These are phyloP conservation scores for Semibalanus balanoides DNA, from an alignment of 1,140 invertebrate species.

Conservation along the genomic window DNA sequence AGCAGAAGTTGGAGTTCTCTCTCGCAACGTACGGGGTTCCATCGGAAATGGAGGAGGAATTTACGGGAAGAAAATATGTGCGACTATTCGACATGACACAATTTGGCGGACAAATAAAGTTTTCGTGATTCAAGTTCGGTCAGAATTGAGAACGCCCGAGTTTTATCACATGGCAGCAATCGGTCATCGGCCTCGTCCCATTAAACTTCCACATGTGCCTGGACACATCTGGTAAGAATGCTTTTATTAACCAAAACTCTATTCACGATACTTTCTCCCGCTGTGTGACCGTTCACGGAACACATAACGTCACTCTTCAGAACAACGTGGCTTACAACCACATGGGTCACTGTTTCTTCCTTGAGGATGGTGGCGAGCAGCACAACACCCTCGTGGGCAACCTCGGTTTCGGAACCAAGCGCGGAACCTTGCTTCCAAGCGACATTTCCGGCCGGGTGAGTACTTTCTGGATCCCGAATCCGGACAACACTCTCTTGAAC, in stretches of 20 bases:
- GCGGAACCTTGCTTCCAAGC: neutral
- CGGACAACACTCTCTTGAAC: neutral
- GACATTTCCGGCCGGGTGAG: too few species aligned
- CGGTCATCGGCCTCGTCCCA: neutral
- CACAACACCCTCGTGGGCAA: slow-evolving; percentile 23
- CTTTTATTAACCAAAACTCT: neutral
- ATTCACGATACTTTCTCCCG: neutral
- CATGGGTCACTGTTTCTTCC: slow-evolving; percentile 25
- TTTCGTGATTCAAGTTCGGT: neutral
- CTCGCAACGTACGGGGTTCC: neutral
- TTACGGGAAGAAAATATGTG: neutral
- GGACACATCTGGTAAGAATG: neutral
- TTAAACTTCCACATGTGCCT: neutral
- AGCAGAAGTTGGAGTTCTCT: neutral
- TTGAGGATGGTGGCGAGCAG: slow-evolving; percentile 27
- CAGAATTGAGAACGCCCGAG: neutral
- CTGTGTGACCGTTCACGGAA: neutral
- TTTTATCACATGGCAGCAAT: neutral
- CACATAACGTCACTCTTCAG: neutral
- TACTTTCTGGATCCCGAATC: neutral
- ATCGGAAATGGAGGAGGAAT: neutral
- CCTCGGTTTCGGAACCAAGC: slow-evolving; percentile 20
- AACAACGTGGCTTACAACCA: slow-evolving; percentile 23
- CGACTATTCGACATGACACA: neutral
- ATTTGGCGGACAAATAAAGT: neutral